Base-by-base conservation (phyloP, 2,888 invertebrate genomes). In the Kuschelorhynchus macadamiae region DNA sequence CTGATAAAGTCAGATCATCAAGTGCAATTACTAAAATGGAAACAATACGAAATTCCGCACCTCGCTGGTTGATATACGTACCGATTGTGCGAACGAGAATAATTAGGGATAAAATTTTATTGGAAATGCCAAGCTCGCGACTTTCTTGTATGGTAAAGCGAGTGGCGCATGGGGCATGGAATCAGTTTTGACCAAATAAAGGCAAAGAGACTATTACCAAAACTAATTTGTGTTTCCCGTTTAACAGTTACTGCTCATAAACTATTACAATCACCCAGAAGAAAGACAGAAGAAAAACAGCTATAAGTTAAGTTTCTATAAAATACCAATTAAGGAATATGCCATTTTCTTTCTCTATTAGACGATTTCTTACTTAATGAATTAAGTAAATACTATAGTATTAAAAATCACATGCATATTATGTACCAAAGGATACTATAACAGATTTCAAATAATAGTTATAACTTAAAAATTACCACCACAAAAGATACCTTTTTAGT, bases 101-200 rank as follows among this genome's bases (percentile, higher is more conserved):
- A 76, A 76, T 76, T 76, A 73, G 71, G 63, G 66, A 70, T 59
- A 66, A 71, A 73, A 73, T 75, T 74, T 75, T 74, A 76, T 75
- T 67, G 72, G 76, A 67, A 76, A 55, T 55, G 41, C 41, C 41
- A 41, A 55, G 25, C 55, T 41, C 41, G 39, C 20, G 11, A 21
- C 36, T 52, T 18, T 52, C 42, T 20, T 55, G 25, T 42, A 20
- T 41, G 25, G 41, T 39, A 21, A 78, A 75, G 77, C 78, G 74
- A 71, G 78, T 81, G 79, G 79, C 79, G 79, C 78, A 79, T 41
- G 41, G 14, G 8, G 14, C 21, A 47, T 47, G 42, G 17, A 55
- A 41, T 41, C 41, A 42, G 55, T 55, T 55, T 55, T 41, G 36
- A 36, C 36, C 36, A 36, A 36, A 36, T 36, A 36, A 36, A 36